phyloP scores from a whole-genome alignment of 1,140 invertebrate species.

The Heterodera carotae region DNA sequence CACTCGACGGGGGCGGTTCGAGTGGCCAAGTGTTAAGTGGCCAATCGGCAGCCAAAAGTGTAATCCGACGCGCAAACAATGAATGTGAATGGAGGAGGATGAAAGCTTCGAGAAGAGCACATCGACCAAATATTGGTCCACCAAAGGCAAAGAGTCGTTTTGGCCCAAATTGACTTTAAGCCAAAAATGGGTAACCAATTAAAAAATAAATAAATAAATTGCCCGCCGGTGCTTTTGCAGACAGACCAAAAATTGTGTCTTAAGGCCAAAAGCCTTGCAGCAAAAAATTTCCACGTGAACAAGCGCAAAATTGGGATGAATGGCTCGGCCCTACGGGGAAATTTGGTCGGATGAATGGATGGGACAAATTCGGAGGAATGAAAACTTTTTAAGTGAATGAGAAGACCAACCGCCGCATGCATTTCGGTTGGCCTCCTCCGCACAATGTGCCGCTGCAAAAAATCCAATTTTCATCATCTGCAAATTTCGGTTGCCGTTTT shows the following conservation, averaged over 20 bases:
- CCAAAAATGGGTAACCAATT: background rate
- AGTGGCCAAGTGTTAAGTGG: conserved; percentile 16
- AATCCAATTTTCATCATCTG: background rate
- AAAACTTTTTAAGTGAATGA: background rate
- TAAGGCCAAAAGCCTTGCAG: background rate
- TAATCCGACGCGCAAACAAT: conserved; percentile 20
- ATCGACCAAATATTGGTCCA: background rate
- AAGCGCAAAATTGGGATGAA: conserved; percentile 3
- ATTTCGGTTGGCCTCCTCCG: no score
- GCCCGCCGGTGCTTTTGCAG: background rate
- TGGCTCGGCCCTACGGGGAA: background rate
- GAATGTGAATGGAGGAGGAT: background rate
- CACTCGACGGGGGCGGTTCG: background rate
- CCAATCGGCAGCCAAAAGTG: conserved; percentile 3
- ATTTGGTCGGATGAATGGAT: background rate
- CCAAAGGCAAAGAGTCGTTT: background rate
- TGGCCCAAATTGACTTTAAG: background rate
- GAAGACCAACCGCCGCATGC: background rate
- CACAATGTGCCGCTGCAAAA: background rate
- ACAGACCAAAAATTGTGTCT: background rate
- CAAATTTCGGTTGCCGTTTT: conserved; percentile 2
- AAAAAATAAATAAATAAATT: background rate
- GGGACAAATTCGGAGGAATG: background rate
- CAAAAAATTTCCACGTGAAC: background rate
- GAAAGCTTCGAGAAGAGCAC: background rate